Percentiles rank a stretch among this genome's conserved stretches.
phyloP scores from a whole-genome alignment of 2,113 vertebrate genomes.

The Microcebus lehilahytsara region DNA sequence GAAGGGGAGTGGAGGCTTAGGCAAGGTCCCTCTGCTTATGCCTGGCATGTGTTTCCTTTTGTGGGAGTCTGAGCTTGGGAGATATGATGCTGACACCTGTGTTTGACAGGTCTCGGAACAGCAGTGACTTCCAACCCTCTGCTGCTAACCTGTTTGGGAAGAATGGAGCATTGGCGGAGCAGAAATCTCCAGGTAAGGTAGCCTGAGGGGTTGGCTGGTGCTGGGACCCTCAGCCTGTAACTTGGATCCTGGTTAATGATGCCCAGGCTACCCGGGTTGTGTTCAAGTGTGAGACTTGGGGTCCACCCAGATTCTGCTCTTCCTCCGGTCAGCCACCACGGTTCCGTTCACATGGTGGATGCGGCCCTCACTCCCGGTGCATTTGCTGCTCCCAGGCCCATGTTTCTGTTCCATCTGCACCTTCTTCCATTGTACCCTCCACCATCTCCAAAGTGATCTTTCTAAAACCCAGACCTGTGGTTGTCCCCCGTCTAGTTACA shows the following conservation, averaged over 20 bases:
- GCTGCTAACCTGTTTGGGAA: background rate
- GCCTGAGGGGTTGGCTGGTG: background rate
- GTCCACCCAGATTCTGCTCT: background rate
- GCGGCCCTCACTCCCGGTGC: too few relatives aligned
- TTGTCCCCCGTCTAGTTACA: background rate
- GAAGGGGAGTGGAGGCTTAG: background rate
- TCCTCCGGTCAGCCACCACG: background rate
- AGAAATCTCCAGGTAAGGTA: background rate
- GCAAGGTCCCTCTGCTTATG: background rate
- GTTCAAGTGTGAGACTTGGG: background rate
- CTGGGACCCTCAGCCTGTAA: background rate
- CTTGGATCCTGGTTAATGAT: background rate
- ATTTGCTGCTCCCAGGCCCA: background rate
- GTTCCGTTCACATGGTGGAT: background rate
- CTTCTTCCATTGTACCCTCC: background rate
- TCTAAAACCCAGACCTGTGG: background rate
- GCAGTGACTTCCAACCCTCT: background rate
- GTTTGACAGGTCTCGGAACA: background rate
- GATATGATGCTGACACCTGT: background rate
- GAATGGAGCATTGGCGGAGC: background rate
- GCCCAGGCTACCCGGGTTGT: background rate
- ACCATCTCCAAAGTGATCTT: background rate
- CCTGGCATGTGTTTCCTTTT: background rate
- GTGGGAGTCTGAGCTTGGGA: background rate
- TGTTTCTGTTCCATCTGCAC: background rate